Base-by-base conservation (phyloP, 2,888 invertebrate genomes). In the Eupithecia dodoneata region DNA sequence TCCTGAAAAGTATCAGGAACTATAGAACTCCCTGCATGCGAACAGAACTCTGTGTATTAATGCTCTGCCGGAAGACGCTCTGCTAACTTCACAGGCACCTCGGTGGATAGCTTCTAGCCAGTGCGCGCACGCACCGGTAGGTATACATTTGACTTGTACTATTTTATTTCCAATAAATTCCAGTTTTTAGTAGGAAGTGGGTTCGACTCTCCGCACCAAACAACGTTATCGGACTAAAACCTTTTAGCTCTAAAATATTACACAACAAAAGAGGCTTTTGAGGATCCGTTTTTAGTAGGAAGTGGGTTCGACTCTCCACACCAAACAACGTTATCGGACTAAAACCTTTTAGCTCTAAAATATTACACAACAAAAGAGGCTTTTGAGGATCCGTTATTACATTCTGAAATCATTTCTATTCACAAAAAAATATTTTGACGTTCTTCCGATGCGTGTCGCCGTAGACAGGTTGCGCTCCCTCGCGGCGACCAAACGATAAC, bases 381-480 rank as follows among this genome's bases (percentile, higher is more conserved):
- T 49, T 13, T 49, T 75, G 74, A 72, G 72, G 72, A 77, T 74
- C 70, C 72, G 72, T 70, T 77, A 69, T 72, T 76, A 76, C 73
- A 72, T 76, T 69, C 70, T 74, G 74, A 72, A 74, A 77, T 75
- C 45, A 69, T 80, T 81, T 79, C 66, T 72, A 72, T 82, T 79
- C 75, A 75, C 49, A 77, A 70, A 75, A 76, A 78, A 74, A 74
- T 71, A 73, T 42, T 73, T 75, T 30, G 69, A 63, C 47, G 76
- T 77, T 77, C 78, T 75, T 13, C 74, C 44, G 76, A 76, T 81
- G 76, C 10, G 3, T 3, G 30, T 30, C 0, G 30, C 45, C 4
- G 4, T 71, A 72, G 73, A 70, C 44, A 70, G 52, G 52, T 12
- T 15, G 52, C 52, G 52, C 1, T 1, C 30, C 30, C 30, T 30